These are phyloP conservation scores for Xylocampa areola DNA, from an alignment of 2,888 invertebrate species.

Conservation along the genomic window DNA sequence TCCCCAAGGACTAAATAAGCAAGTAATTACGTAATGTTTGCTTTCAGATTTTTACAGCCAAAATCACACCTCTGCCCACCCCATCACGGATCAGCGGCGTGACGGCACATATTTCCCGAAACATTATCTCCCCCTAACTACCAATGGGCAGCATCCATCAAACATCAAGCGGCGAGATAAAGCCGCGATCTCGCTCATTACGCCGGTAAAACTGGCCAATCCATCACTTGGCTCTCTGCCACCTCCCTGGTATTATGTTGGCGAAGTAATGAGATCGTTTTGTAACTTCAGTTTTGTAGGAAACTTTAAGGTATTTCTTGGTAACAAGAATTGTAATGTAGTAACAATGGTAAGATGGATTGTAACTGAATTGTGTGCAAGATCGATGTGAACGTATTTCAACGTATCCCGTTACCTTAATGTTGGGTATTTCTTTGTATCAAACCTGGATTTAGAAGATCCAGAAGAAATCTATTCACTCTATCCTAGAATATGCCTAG, in stretches of 20 bases:
- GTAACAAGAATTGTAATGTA: slow-evolving; percentile 1
- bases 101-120: slow-evolving; percentile 41
- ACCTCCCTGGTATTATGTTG: slow-evolving; percentile 40
- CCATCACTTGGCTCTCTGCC: slow-evolving; percentile 55
- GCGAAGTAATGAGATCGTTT: slow-evolving; percentile 55
- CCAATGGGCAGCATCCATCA: slow-evolving; percentile 57
- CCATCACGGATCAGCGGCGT: slow-evolving; percentile 18
- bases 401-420: background rate
- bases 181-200: slow-evolving; percentile 61
- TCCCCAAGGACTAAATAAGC: no score
- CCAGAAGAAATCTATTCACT: no score
- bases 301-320: slow-evolving; percentile 9
- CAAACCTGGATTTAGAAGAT: no score
- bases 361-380: background rate
- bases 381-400: background rate
- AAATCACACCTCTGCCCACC: background rate
- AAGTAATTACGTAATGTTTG: no score
- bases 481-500: no score
- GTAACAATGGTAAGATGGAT: slow-evolving; percentile 30
- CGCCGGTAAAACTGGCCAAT: slow-evolving; percentile 59
- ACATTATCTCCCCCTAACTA: slow-evolving; percentile 48
- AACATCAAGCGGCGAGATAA: slow-evolving; percentile 59
- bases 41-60: background rate
- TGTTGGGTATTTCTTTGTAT: background rate
- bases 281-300: slow-evolving; percentile 40